Evolutionary conservation across 2,888 invertebrate species (phyloP), one percentile per base, ranked within the genome.

Genomic region (Eurytoma californica): DNA sequence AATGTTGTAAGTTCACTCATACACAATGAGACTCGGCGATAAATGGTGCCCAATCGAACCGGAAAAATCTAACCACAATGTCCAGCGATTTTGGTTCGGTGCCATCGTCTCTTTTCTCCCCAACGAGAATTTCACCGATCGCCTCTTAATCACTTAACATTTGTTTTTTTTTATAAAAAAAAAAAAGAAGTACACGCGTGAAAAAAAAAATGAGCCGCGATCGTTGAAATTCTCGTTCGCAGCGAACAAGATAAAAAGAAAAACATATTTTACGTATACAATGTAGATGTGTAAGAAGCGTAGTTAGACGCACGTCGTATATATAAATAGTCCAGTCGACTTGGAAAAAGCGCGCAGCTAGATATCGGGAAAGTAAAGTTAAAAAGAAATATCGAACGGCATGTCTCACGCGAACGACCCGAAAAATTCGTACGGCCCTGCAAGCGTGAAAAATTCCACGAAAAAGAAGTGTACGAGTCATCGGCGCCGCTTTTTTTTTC

Each of bases 1-100:
- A 63, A 58, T 77, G 49, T 70, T 67, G 53, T 66, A 77, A 60
- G 65, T 72, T 77, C 58, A 47, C 47, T 69, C 57, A 65, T 28
- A 20, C 28, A 28, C 30, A 14, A 14, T 49, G 2, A 39, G 18
- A 60, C 39, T 47, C 18, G 24, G 55, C 20, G 65, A 57, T n/a
- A 20, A 51, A 55, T 49, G 75, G 16, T 61, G 60, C 18, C 20
- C 30, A 39, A 47, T 47, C 47, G 55, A 39, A 69, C 24, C 51
- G 24, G 28, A 55, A 9, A 18, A 12, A 47, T 39, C 39, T 63
- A 63, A 47, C 55, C 24, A 47, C 9, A 61, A 5, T 47, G 28
- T 57, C 53, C 55, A 60, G 60, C n/a, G 12, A 30, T 60, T 68
- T 51, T 28, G 47, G 49, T 68, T 72, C 18, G 68, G 55, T 51